These are phyloP conservation scores for Rhinolophus sinicus DNA, from an alignment of 2,113 vertebrate genomes.

Conservation along the genomic window DNA sequence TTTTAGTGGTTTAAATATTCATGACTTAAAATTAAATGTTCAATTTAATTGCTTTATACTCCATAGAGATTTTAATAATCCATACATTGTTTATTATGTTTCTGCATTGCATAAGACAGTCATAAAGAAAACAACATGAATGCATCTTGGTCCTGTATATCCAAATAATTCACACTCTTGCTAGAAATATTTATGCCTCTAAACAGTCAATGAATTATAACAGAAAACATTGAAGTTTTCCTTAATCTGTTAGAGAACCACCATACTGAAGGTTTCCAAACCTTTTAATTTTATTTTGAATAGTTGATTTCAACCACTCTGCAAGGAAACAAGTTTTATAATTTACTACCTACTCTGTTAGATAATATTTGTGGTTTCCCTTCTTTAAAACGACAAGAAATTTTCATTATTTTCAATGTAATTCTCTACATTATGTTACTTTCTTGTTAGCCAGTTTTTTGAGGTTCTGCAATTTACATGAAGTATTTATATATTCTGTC, in stretches of 20 bases:
- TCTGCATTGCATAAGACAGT: background rate
- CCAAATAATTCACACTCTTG: background rate
- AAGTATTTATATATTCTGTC: conserved; percentile 56
- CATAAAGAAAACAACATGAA: background rate
- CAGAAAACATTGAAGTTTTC: background rate
- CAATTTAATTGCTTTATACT: conserved; percentile 46
- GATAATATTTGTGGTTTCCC: background rate
- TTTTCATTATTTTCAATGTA: background rate
- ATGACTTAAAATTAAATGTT: conserved; percentile 57
- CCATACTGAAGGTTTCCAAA: background rate
- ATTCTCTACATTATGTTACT: background rate
- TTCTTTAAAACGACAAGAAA: background rate
- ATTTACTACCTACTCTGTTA: background rate
- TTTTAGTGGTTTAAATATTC: conserved; percentile 62
- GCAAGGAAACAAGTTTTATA: background rate
- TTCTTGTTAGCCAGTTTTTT: background rate
- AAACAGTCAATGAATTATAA: background rate
- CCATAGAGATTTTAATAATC: conserved; percentile 9
- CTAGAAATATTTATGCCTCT: background rate
- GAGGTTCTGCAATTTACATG: background rate
- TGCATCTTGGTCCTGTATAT: background rate
- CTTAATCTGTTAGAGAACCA: background rate
- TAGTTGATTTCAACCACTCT: background rate
- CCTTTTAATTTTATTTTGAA: background rate
- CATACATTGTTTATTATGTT: background rate